Evolutionary conservation across 1,140 invertebrate genomes (phyloP), one percentile per base, ranked within the genome.

Genomic region (Tetramorium parvispinum): DNA sequence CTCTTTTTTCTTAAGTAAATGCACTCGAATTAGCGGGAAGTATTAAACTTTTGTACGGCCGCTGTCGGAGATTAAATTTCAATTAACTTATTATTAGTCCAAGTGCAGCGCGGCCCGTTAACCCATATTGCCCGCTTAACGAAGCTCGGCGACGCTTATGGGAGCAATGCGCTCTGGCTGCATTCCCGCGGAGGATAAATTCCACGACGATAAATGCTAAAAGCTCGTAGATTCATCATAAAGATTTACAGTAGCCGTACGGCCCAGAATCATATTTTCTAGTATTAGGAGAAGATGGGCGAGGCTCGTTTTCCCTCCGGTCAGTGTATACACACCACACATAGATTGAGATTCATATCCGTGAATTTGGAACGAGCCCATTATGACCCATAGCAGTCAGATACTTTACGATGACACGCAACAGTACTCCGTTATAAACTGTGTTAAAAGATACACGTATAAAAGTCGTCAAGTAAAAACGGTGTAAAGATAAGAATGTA

Each of bases 131-230:
- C 40, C 71, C n/a, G 53, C 49, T 59, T 77, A 75, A 68, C 87
- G 57, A 57, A 59, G 63, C 66, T 79, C 57, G 32, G 18, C 43
- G 24, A 16, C 70, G 61, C n/a, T 61, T 46, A 73, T 46, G 46
- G 40, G 88, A 83, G 86, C 88, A 89, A 89, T 89, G 77, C 71
- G 75, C 65, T 37, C 59, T 68, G 83, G 85, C 85, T 59, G 27
- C 46, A 85, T 87, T 87, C 51, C 77, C 40, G n/a, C 51, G 37
- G 77, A 75, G 70, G 76, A 77, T 85, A 75, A 85, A 89, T 90
- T 90, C 65, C 73, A 77, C 78, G 77, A 65, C 75, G 85, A 83
- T 89, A 87, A 89, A 89, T 57, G 78, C 63, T 78, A 68, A 63
- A 79, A 79, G 65, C 71, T 21, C 59, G 11, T 53, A 77, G 85